Base-by-base conservation (phyloP, 2,797 vertebrate species). In the Propithecus deckenii region DNA sequence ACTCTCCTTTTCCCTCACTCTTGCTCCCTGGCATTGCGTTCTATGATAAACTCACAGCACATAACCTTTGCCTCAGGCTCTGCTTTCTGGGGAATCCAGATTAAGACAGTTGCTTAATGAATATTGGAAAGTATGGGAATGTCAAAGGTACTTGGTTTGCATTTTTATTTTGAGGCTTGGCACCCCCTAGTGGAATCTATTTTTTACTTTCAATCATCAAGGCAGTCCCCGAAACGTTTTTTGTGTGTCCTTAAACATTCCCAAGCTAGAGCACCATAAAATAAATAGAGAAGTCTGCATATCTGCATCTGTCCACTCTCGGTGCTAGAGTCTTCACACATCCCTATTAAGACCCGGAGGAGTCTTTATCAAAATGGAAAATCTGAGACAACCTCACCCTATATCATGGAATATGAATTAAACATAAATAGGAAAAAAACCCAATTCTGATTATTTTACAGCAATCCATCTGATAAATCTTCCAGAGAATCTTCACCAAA, bases 101-200 rank as follows among this genome's bases (percentile, higher is more conserved):
- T 63, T 84, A 86, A 80, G 41, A 22, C 2, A 83, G 32, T 85
- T 75, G 38, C 55, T 91, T 75, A 86, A 48, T 65, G 67, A 90
- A 92, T 50, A 83, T 48, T 52, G 59, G 71, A 71, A 93, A 95
- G 7, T 41, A 46, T 48, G 50, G 71, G 80, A 35, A 96, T 92
- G 78, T 88, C 23, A 41, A 52, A 96, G 48, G 22, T 28, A 20
- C 10, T 85, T 78, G 7, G 17, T 41, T 88, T 59, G 23, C 67
- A 52, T 86, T 93, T 95, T 91, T 94, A 86, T 91, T 96, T 79
- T 91, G 74, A 95, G 72, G 25, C 61, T 94, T 96, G 87, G 92
- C 83, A 78, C 72, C 91, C 92, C 90, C 89, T 95, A 95, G 87
- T 89, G 94, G 74, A 93, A 93, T 65, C 23, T 89, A 25, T 78